Conservation (phyloP, 1,140 invertebrate species). For the Neodiprion virginianus region DNA sequence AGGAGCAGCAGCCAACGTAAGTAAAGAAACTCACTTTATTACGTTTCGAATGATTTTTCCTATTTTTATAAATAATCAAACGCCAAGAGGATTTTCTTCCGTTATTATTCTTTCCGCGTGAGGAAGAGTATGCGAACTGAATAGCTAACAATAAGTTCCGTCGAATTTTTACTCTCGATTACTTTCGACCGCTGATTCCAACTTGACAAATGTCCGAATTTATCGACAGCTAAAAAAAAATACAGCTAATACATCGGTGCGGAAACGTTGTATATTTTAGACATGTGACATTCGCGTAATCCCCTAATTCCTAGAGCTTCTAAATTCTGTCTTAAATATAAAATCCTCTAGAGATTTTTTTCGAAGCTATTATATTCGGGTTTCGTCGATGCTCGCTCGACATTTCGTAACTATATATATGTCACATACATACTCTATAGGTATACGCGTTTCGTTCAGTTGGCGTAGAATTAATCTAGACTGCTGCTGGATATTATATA, state of each 20-base stretch:
- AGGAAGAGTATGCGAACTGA: too few species aligned
- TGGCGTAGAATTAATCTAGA: neutral
- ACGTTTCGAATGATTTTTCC: conserved; percentile 8
- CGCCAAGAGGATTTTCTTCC: neutral
- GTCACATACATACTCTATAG: too few species aligned
- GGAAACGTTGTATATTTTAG: neutral
- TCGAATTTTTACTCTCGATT: too few species aligned
- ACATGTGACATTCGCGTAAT: neutral
- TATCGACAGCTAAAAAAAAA: too few species aligned
- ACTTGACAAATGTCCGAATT: too few species aligned
- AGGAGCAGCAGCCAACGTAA: conserved; percentile 98
- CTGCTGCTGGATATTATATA: neutral
- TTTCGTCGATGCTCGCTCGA: neutral
- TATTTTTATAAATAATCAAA: neutral
- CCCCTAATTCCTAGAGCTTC: conserved; percentile 4
- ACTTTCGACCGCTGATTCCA: too few species aligned
- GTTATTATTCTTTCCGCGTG: too few species aligned
- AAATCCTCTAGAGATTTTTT: neutral
- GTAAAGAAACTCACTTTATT: conserved; percentile 57
- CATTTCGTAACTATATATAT: too few species aligned
- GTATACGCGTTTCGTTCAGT: neutral
- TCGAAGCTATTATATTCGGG: neutral
- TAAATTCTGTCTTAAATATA: conserved; percentile 4
- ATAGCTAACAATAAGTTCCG: too few species aligned
- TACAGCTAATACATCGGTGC: neutral